A percentile compares a stretch with the other conserved stretches of the same genome.
These are phyloP conservation scores for Epiblema foenella DNA, from an alignment of 2,888 invertebrate genomes.

Conservation along the genomic window DNA sequence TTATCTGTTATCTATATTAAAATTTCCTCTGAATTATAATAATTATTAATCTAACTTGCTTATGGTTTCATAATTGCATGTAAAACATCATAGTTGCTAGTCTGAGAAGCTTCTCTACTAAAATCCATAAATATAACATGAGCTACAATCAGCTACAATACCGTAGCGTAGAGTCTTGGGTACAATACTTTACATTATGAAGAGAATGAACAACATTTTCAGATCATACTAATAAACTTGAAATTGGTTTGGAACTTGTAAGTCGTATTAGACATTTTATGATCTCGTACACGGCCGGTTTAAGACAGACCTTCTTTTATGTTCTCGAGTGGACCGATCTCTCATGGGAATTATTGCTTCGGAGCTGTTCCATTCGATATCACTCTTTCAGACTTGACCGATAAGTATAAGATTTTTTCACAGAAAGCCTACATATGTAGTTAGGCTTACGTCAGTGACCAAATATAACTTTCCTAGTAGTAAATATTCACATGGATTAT, in stretches of 20 bases:
- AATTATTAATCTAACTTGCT: too few relatives aligned
- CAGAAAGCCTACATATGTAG: too few relatives aligned
- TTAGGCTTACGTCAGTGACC: too few relatives aligned
- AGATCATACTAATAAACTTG: conserved; percentile 38
- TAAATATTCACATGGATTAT: too few relatives aligned
- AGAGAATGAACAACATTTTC: conserved; percentile 30
- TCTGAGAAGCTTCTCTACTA: not conserved
- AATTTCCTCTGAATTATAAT: too few relatives aligned
- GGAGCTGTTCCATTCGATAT: conserved; percentile 19
- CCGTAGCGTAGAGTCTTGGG: not conserved
- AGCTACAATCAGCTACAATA: not conserved
- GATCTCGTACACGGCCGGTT: conserved; percentile 34
- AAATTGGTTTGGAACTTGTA: conserved; percentile 34
- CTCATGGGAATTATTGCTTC: conserved; percentile 41
- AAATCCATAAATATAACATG: not conserved
- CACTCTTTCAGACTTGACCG: conserved; percentile 7
- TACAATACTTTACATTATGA: conserved; percentile 9
- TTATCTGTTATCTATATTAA: too few relatives aligned
- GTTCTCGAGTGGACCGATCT: conserved; percentile 26
- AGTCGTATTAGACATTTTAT: conserved; percentile 41
- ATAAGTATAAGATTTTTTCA: not conserved
- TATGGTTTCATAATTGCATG: too few relatives aligned
- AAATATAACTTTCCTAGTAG: too few relatives aligned
- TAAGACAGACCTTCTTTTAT: conserved; percentile 42
- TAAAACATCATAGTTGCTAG: too few relatives aligned